Base-by-base conservation (phyloP, 2,797 vertebrate genomes). In the Thamnophis elegans region DNA sequence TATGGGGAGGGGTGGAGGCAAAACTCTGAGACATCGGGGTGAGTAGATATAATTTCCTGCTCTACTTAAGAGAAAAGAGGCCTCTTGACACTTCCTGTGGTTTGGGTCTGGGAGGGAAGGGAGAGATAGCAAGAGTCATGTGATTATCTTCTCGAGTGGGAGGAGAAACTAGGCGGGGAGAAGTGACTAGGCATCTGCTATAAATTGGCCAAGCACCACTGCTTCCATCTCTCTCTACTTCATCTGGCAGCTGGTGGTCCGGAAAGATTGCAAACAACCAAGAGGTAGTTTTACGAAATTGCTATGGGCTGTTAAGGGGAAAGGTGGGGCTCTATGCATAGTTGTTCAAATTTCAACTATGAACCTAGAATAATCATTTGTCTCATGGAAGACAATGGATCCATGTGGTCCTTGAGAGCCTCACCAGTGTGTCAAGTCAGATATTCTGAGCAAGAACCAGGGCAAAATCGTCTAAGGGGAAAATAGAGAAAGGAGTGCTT, bases 11-110 rank as follows among this genome's bases (percentile, higher is more conserved):
- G 28, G 56, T n/a, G 22, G 36, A 28, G n/a, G 88, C 54, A 78
- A 92, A 28, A 85, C 25, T 32, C 22, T 47, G 32, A n/a, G 28
- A 58, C 18, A 4, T 11, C 3, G 9, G 32, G 20, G 62, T 65
- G 62, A 36, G 5, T 55, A 58, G 26, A 85, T 58, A 58, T 86
- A 92, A 90, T 88, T 91, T 92, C 93, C 89, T 58, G 86, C 51
- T 91, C 89, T 78, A 88, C 32, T 90, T 88, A 7, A 59, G 42
- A 88, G n/a, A 88, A 88, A 62, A 86, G 88, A 91, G 92, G 92
- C 92, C 89, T 89, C 92, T 91, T 91, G 82, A 86, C 86, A n/a
- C 28, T 92, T 94, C 93, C 93, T 94, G 93, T 92, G 91, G 93
- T 92, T 93, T 90, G 47, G 82, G 82, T 25, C 85, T 65, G 51